Percentiles rank a stretch among this genome's conserved stretches.
phyloP scores from a whole-genome alignment of 1,140 invertebrate genomes.

The Propsilocerus akamusi region DNA sequence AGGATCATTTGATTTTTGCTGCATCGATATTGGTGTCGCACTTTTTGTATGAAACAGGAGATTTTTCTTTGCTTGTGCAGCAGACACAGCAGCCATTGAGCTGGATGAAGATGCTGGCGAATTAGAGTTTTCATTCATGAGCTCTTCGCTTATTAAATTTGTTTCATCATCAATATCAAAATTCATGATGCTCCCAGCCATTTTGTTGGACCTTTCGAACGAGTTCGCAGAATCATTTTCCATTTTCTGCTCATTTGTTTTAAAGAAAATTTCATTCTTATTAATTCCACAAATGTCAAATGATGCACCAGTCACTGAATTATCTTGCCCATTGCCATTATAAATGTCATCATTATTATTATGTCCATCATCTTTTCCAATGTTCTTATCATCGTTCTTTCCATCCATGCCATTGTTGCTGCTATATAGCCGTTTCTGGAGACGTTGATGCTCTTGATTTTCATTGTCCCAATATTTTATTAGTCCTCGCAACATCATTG shows the following conservation, averaged over 20 bases:
- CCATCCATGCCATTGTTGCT: constrained; percentile 1
- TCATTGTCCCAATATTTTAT: constrained; percentile 43
- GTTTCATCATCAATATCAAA: neutral
- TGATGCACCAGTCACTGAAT: too few species aligned
- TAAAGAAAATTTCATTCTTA: neutral
- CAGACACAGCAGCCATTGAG: constrained; percentile 7
- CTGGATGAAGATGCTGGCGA: constrained; percentile 7
- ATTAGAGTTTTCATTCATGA: constrained; percentile 4
- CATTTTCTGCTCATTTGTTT: neutral
- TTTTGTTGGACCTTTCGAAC: neutral
- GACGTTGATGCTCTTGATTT: constrained; percentile 15
- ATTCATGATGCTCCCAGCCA: neutral
- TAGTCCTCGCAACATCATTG: constrained; percentile 57
- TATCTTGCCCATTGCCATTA: neutral
- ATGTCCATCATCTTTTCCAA: neutral
- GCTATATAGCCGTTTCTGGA: constrained; percentile 13
- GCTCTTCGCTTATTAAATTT: neutral
- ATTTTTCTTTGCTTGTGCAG: constrained; percentile 6
- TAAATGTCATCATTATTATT: neutral
- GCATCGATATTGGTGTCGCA: constrained; percentile 3
- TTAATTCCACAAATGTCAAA: neutral
- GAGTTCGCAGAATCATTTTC: neutral
- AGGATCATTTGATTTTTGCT: neutral
- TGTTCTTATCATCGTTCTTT: neutral
- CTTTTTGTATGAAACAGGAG: neutral